Percentiles rank a stretch among this genome's conserved stretches.
These are phyloP conservation scores for Uropetala carovei DNA, from an alignment of 2,888 invertebrate genomes.

Conservation along the genomic window DNA sequence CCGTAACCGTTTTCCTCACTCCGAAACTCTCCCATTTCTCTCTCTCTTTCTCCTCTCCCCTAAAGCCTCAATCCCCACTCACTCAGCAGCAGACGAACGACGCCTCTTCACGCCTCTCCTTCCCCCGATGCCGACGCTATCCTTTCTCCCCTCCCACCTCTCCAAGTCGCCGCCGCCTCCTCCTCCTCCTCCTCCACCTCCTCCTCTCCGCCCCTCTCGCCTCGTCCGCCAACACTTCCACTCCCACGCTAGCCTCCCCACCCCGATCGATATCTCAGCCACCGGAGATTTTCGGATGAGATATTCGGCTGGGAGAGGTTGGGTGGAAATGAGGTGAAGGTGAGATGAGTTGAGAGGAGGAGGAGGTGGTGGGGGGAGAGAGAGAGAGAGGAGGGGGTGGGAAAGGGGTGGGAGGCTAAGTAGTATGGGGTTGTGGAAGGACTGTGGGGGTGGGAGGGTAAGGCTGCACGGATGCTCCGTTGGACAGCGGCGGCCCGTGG, in stretches of 20 bases:
- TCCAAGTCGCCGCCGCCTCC: not conserved
- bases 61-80: not conserved
- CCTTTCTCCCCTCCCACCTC: too few relatives aligned
- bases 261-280: constrained; percentile 39
- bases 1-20: not conserved
- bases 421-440: too few relatives aligned
- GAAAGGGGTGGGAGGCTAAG: too few relatives aligned
- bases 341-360: not conserved
- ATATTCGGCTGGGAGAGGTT: constrained; percentile 8
- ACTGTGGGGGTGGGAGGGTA: too few relatives aligned
- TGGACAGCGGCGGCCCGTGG: too few relatives aligned
- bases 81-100: constrained; percentile 26
- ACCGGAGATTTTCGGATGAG: constrained; percentile 29
- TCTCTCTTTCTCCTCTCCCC: not conserved
- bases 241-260: not conserved
- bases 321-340: constrained; percentile 49
- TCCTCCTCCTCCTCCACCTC: not conserved
- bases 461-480: too few relatives aligned
- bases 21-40: not conserved
- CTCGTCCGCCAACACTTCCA: not conserved
- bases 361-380: not conserved
- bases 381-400: not conserved
- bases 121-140: not conserved
- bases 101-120: constrained; percentile 37
- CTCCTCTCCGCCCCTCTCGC: not conserved